Conservation (phyloP, 1,140 invertebrate species). For the Scaptodrosophila lebanonensis region DNA sequence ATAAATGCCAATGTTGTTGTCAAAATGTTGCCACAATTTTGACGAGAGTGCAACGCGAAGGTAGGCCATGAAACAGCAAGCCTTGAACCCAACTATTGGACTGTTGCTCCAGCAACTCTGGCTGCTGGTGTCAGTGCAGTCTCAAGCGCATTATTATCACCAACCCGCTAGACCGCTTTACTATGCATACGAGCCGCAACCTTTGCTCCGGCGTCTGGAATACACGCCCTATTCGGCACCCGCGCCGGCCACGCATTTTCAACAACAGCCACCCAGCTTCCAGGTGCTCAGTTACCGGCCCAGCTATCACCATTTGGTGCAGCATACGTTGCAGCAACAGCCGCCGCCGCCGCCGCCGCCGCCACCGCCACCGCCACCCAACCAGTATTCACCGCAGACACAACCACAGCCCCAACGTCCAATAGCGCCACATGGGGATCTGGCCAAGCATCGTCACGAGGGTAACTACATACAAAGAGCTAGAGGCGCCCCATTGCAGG, state of each 20-base stretch:
- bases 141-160: slow-evolving; percentile 9
- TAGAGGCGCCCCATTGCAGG: slow-evolving; percentile 31
- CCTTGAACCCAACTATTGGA: neutral
- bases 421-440: slow-evolving; percentile 43
- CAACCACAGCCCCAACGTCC: slow-evolving; percentile 37
- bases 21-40: slow-evolving; percentile 71
- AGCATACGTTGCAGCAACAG: slow-evolving; percentile 46
- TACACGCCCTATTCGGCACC: slow-evolving; percentile 34
- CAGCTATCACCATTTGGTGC: slow-evolving; percentile 46
- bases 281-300: slow-evolving; percentile 53
- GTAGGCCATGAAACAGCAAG: slow-evolving; percentile 43
- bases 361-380: neutral
- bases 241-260: slow-evolving; percentile 26
- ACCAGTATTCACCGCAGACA: slow-evolving; percentile 5
- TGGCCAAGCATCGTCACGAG: slow-evolving; percentile 65
- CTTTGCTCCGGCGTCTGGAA: slow-evolving; percentile 39
- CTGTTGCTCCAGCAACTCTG: slow-evolving; percentile 15
- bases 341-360: neutral
- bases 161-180: slow-evolving; percentile 9
- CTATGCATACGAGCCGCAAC: slow-evolving; percentile 7
- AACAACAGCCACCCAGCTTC: slow-evolving; percentile 53
- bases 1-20: slow-evolving; percentile 66
- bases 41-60: slow-evolving; percentile 59
- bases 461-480: slow-evolving; percentile 61
- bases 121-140: neutral